A percentile compares a stretch with the other conserved stretches of the same genome.
Evolutionary conservation across 2,113 vertebrate genomes (phyloP).

Genomic region (Tragulus kanchil): DNA sequence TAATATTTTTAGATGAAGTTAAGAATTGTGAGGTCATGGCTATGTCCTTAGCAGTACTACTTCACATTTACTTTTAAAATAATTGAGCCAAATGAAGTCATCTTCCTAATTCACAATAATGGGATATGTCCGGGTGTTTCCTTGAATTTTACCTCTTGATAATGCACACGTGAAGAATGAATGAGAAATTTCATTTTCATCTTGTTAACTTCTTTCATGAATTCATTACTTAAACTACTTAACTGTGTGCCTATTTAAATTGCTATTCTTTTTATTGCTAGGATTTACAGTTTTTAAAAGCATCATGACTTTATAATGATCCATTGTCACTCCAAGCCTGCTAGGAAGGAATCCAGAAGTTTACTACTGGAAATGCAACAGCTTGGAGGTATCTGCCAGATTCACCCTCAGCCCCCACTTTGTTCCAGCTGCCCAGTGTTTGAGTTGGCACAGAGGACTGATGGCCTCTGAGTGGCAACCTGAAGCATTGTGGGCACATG

Average conservation of each 20-base stretch:
- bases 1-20: background rate
- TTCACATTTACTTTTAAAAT: slow-evolving; percentile 46
- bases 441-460: no score
- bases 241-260: background rate
- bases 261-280: background rate
- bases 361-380: rapidly evolving
- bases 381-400: rapidly evolving
- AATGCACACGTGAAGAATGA: background rate
- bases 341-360: background rate
- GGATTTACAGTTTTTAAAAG: background rate
- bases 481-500: background rate
- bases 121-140: background rate
- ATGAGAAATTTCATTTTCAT: slow-evolving; percentile 23
- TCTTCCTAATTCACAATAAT: background rate
- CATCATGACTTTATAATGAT: background rate
- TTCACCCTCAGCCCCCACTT: rapidly evolving
- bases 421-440: background rate
- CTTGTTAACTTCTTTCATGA: background rate
- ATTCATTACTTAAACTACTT: slow-evolving; percentile 44
- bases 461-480: background rate
- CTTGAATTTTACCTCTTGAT: slow-evolving; percentile 21
- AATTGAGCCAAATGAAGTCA: background rate
- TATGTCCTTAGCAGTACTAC: background rate
- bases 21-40: background rate
- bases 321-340: background rate